Conservation (phyloP, 2,113 vertebrate genomes). For the Sula dactylatra region DNA sequence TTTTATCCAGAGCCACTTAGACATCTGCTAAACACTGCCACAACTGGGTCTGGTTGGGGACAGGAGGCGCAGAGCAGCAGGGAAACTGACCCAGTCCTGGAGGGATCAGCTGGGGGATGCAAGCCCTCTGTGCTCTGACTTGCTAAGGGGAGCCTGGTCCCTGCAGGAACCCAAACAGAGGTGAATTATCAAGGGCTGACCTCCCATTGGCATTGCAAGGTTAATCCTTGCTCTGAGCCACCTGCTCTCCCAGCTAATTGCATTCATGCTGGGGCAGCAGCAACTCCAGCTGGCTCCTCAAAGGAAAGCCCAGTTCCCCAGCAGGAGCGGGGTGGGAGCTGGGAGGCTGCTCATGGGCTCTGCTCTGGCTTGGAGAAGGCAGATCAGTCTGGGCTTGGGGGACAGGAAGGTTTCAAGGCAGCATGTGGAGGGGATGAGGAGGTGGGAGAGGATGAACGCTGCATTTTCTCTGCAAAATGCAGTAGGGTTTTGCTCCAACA, state of each 20-base stretch:
- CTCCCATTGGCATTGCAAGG: background rate
- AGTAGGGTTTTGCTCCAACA: fast-evolving
- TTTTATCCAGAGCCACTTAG: background rate
- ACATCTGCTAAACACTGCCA: background rate
- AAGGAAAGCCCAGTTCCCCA: background rate
- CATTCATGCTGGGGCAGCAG: background rate
- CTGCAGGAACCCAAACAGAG: background rate
- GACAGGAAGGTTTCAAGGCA: background rate
- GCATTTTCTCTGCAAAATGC: background rate
- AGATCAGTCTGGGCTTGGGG: background rate
- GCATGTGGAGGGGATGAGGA: background rate
- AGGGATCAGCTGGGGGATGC: background rate
- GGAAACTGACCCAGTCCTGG: background rate
- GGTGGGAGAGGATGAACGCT: background rate
- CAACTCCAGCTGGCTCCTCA: background rate
- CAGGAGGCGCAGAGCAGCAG: background rate
- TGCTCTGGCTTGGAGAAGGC: background rate
- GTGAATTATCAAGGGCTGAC: background rate
- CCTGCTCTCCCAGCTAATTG: background rate
- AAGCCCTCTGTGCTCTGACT: background rate
- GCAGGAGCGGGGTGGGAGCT: background rate
- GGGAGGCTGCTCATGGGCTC: background rate
- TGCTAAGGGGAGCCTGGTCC: background rate
- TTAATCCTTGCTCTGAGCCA: background rate
- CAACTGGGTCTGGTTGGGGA: background rate